Percentiles rank a stretch among this genome's conserved stretches.
Evolutionary conservation across 2,797 vertebrate genomes (phyloP).

Genomic region (Prionace glauca): DNA sequence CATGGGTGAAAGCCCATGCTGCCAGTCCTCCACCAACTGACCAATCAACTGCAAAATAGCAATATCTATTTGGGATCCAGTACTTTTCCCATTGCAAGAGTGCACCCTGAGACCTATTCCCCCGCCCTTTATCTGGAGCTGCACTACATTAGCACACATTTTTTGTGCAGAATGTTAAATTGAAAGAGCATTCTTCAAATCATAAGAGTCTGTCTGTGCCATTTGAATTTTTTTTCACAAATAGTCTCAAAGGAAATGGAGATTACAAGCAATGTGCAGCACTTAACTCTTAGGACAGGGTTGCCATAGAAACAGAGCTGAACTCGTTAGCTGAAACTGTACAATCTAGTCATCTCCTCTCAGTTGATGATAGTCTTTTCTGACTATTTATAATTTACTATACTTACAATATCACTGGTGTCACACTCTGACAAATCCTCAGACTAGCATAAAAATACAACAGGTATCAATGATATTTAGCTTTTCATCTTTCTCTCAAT

Average conservation of each 20-base stretch:
- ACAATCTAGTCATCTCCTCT: constrained; percentile 15
- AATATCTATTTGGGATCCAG: not conserved
- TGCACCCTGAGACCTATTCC: not conserved
- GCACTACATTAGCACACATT: not conserved
- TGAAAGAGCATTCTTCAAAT: not conserved
- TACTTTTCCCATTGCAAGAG: not conserved
- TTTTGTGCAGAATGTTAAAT: not conserved
- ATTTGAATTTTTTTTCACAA: constrained; percentile 24
- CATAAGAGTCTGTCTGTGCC: not conserved
- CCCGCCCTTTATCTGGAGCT: not conserved
- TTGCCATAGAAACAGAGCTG: constrained; percentile 34
- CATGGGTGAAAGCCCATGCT: too few relatives aligned
- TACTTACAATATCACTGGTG: not conserved
- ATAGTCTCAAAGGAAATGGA: constrained; percentile 18
- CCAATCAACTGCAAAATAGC: not conserved
- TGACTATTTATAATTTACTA: constrained; percentile 21
- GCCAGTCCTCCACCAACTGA: not conserved
- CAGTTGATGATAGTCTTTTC: not conserved
- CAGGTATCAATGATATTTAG: not conserved
- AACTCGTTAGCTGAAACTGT: constrained; percentile 9
- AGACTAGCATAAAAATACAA: not conserved
- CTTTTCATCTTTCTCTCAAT: not conserved
- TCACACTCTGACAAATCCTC: not conserved
- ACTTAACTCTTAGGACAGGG: constrained; percentile 23
- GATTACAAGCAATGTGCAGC: constrained; percentile 20